A percentile compares a stretch with the other conserved stretches of the same genome.
Conservation (phyloP, 2,113 vertebrate genomes). For the Heloderma charlesbogerti region DNA sequence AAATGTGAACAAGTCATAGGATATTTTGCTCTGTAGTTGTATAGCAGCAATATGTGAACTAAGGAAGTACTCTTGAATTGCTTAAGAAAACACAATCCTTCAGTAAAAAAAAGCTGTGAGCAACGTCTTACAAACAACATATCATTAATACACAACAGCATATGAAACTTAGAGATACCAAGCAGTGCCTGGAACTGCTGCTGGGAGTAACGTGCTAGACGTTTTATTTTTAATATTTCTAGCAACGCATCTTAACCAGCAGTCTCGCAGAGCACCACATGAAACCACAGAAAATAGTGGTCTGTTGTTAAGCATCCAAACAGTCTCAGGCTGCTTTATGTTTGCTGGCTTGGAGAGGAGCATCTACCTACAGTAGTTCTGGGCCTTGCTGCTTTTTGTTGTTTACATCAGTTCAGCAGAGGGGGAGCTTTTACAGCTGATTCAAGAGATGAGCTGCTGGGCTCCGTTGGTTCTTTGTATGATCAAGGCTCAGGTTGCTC, state of each 20-base stretch:
- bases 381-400: background rate
- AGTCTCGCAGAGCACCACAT: background rate
- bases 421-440: background rate
- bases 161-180: background rate
- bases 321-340: background rate
- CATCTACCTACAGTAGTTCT: background rate
- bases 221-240: slow-evolving; percentile 11
- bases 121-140: background rate
- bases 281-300: background rate
- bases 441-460: background rate
- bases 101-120: background rate
- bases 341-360: background rate
- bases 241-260: background rate
- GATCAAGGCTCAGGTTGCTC: background rate
- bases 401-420: background rate
- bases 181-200: background rate
- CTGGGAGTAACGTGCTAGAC: background rate
- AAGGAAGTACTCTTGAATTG: background rate
- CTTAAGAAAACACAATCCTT: background rate
- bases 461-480: background rate
- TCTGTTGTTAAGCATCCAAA: background rate
- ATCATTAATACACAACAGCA: background rate
- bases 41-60: background rate
- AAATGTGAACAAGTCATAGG: background rate
- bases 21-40: background rate